phyloP scores from a whole-genome alignment of 2,888 invertebrate species.

The Portevinia maculata region DNA sequence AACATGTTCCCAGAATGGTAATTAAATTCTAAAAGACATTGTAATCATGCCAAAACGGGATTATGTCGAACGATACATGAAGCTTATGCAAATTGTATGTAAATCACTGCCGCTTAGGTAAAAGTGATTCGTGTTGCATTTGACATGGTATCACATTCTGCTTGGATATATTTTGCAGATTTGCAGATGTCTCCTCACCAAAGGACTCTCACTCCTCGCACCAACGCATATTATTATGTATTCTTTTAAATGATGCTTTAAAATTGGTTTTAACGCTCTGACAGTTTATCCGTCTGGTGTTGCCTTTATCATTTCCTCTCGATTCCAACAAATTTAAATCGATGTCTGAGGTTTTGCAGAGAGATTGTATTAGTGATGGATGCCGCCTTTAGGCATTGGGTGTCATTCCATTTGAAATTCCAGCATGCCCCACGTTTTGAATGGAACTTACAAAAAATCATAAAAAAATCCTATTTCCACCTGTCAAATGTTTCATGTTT shows the following conservation, averaged over 20 bases:
- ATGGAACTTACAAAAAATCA: conserved; percentile 3
- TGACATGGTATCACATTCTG: conserved; percentile 1
- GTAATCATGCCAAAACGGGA: conserved; percentile 55
- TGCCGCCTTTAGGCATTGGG: conserved; percentile 34
- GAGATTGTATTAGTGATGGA: conserved; percentile 30
- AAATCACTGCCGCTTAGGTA: conserved; percentile 20
- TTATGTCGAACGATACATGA: conserved; percentile 59
- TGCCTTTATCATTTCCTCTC: conserved; percentile 13
- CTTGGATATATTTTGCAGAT: conserved; percentile 38
- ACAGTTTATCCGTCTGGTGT: conserved; percentile 9
- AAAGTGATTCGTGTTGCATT: conserved; percentile 54
- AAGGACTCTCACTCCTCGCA: background rate
- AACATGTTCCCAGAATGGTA: conserved; percentile 41
- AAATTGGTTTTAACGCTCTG: conserved; percentile 12
- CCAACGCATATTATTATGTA: background rate
- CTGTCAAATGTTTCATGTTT: conserved; percentile 30
- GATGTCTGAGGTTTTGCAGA: background rate
- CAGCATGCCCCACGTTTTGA: conserved; percentile 18
- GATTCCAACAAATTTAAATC: conserved; percentile 29
- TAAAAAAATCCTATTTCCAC: conserved; percentile 19
- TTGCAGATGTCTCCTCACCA: conserved; percentile 28
- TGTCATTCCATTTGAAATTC: conserved; percentile 49
- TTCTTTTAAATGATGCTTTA: conserved; percentile 15
- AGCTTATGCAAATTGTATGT: conserved; percentile 54
- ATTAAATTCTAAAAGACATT: conserved; percentile 56